These are phyloP conservation scores for Actinemys pallida DNA, from an alignment of 2,113 vertebrate species.

Conservation along the genomic window DNA sequence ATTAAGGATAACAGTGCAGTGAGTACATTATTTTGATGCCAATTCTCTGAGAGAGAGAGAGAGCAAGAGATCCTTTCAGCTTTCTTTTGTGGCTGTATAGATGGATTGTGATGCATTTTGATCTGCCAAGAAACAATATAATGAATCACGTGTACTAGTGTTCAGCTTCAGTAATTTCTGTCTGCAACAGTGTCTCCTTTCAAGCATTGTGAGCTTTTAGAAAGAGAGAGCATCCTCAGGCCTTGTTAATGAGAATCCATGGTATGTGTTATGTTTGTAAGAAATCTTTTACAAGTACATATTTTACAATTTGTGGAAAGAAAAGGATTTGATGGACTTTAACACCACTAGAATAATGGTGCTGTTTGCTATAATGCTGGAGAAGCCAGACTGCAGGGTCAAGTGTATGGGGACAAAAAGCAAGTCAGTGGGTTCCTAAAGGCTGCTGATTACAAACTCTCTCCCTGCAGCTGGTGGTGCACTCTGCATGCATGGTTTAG, in stretches of 20 bases:
- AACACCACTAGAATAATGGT: slow-evolving; percentile 64
- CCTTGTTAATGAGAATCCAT: slow-evolving; percentile 25
- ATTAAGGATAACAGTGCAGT: slow-evolving; percentile 41
- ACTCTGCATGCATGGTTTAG: not conserved
- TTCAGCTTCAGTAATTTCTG: not conserved
- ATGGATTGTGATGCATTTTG: not conserved
- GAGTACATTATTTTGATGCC: slow-evolving; percentile 45
- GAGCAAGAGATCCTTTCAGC: not conserved
- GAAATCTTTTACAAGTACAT: not conserved
- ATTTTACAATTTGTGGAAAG: slow-evolving; percentile 26
- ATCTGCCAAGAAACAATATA: not conserved
- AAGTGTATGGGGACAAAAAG: not conserved
- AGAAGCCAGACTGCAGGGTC: slow-evolving; percentile 40
- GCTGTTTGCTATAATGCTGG: slow-evolving; percentile 61
- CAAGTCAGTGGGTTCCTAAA: slow-evolving; percentile 50
- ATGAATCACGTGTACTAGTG: slow-evolving; percentile 19
- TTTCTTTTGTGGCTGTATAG: not conserved
- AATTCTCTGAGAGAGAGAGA: not conserved
- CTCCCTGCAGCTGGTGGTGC: not conserved
- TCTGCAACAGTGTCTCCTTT: slow-evolving; percentile 3
- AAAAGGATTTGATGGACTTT: slow-evolving; percentile 59
- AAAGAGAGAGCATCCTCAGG: slow-evolving; percentile 9
- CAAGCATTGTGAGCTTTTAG: not conserved
- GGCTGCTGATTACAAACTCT: slow-evolving; percentile 7
- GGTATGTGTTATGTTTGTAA: slow-evolving; percentile 17